Base-by-base conservation (phyloP, 2,113 vertebrate genomes). In the Phalacrocorax brasilianus region DNA sequence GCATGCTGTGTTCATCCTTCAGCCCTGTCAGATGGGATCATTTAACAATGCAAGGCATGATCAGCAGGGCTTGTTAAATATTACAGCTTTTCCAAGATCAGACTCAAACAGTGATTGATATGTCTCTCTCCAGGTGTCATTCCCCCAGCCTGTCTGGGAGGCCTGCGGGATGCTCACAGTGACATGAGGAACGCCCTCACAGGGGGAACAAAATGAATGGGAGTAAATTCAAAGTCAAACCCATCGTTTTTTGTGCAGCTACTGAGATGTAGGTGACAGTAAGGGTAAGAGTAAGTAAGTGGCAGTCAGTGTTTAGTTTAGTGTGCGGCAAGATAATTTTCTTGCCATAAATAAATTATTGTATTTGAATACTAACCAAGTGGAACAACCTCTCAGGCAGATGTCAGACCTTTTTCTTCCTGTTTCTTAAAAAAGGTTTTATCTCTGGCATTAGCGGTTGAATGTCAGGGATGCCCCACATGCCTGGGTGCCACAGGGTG, bases 351-450 rank as follows among this genome's bases (percentile, higher is more conserved):
- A 95, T 93, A 92, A 53, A 91, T 95, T 83, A 92, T 15, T 63
- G 95, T 88, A 93, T 77, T 80, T 93, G 72, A 95, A 95, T 95
- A 92, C 40, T 84, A 95, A 92, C 10, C 33, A 85, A 70, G 71
- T 40, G 14, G 38, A 94, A 80, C 59, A 92, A 91, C 55, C 63
- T 95, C 88, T 80, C 59, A 84, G 76, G 79, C 49, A 88, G 40
- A 24, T 70, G 62, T 52, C 28, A 84, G 59, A 66, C 12, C 3
- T 66, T 66, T 90, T 82, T 62, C 40, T 42, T 26, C 59, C 58
- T 76, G 45, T 77, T 44, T 49, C 42, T 14, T 85, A 20, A n/a
- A 66, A 71, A 45, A 24, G 23, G 0, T 42, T 65, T 78, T 70
- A 14, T 72, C 19, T 33, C 33, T 77, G 50, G n/a, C 63, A 89